These are phyloP conservation scores for Zosterops hypoxanthus DNA, from an alignment of 2,113 vertebrate species.

Conservation along the genomic window DNA sequence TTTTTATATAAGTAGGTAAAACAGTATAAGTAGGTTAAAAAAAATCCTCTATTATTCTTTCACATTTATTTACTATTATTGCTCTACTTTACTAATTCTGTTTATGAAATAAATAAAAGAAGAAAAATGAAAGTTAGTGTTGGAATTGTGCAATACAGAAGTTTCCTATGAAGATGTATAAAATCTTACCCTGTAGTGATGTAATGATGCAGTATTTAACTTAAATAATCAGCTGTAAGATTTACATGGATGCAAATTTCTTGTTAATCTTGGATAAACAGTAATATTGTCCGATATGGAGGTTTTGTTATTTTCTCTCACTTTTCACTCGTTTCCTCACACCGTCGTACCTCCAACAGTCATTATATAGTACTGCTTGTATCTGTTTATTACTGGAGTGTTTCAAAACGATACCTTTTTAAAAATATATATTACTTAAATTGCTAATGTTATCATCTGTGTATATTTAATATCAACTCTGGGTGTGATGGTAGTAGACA, in stretches of 20 bases:
- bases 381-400: neutral
- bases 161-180: neutral
- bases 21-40: neutral
- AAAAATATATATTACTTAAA: neutral
- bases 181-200: neutral
- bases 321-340: neutral
- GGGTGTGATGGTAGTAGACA: neutral
- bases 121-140: neutral
- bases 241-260: neutral
- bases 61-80: neutral
- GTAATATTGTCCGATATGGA: neutral
- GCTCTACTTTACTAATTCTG: neutral
- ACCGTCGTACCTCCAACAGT: rapidly evolving
- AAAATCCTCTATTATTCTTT: neutral
- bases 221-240: neutral
- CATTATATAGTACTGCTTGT: neutral
- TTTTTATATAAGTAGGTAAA: neutral
- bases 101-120: neutral
- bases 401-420: neutral
- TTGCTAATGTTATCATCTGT: neutral
- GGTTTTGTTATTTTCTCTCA: neutral
- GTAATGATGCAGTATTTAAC: neutral
- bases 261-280: neutral
- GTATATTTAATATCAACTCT: neutral
- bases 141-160: neutral